phyloP scores from a whole-genome alignment of 2,888 invertebrate genomes.

The Eilema sororculum region DNA sequence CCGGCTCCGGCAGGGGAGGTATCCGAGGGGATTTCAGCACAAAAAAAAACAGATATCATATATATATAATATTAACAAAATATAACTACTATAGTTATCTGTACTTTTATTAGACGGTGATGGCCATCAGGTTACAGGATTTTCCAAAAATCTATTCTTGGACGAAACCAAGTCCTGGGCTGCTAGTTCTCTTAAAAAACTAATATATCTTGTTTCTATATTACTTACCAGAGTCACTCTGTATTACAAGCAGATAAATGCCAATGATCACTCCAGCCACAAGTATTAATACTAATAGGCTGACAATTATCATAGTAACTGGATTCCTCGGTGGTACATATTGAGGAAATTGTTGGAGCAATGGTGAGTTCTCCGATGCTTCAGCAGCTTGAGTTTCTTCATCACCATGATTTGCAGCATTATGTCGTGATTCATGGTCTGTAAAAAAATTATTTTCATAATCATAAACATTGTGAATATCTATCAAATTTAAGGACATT shows the following conservation, averaged over 20 bases:
- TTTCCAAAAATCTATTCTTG: too few species aligned
- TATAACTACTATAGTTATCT: too few species aligned
- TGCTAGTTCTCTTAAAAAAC: neutral
- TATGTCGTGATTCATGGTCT: conserved; percentile 75
- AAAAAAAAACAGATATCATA: too few species aligned
- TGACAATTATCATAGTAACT: conserved; percentile 59
- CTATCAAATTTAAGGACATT: conserved; percentile 30
- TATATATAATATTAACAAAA: too few species aligned
- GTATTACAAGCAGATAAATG: conserved; percentile 72
- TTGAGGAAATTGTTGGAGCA: conserved; percentile 63
- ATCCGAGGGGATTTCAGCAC: too few species aligned
- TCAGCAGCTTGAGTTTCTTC: conserved; percentile 39
- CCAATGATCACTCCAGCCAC: conserved; percentile 73
- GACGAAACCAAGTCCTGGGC: too few species aligned
- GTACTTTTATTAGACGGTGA: too few species aligned
- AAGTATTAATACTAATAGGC: conserved; percentile 64
- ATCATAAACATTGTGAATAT: conserved; percentile 25
- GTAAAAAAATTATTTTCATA: conserved; percentile 36
- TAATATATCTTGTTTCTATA: neutral
- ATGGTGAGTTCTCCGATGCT: conserved; percentile 64
- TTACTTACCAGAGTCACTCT: conserved; percentile 68
- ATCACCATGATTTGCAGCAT: conserved; percentile 51
- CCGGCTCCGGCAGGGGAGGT: too few species aligned
- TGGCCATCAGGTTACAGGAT: too few species aligned
- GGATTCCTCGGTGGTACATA: conserved; percentile 38